Evolutionary conservation across 2,888 invertebrate genomes (phyloP), one percentile per base, ranked within the genome.

Genomic region (Apamea epomidion): DNA sequence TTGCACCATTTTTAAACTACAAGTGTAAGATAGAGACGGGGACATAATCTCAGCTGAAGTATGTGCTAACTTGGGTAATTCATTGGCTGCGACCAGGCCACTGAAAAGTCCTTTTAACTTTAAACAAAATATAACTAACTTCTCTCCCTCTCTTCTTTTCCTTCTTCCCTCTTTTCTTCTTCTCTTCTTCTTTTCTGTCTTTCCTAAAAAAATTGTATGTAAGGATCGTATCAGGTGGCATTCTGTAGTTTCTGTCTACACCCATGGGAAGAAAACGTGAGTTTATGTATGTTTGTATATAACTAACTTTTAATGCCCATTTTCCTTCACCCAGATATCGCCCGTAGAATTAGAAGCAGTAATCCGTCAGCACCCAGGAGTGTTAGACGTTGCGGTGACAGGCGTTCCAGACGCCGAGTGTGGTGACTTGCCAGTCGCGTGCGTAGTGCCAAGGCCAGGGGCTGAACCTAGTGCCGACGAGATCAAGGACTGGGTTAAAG

Each of bases 371-470:
- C 93, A 94, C 45, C 93, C 93, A 0, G 92, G 91, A 0, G 93
- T 94, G 10, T 69, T 91, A 14, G 94, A 94, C 69, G 94, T 90
- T 14, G 94, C 92, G 0, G 93, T 94, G 54, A 92, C 92, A 0
- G 91, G 92, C 3, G 29, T 94, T 4, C 92, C 93, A 0, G 92
- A 94, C 74, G 72, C 85, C 0, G 92, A 92, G 71, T 91, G 90
- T 21, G 94, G 94, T 0, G 94, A 94, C 14, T 83, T 94, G 54
- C 90, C 91, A 0, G 93, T 94, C 0, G 94, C 94, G 0, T 93
- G 91, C 65, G 91, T 94, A 8, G 93, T 94, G 18, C 86, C 85
- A 6, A 84, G 87, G 16, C 84, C 86, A 0, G 92, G 88, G 0
- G 74, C 74, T 2, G 74, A 88, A 0, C 88, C 91, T 29, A 91